A percentile compares a stretch with the other conserved stretches of the same genome.
Evolutionary conservation across 1,140 invertebrate genomes (phyloP).

Genomic region (Papilio machaon): DNA sequence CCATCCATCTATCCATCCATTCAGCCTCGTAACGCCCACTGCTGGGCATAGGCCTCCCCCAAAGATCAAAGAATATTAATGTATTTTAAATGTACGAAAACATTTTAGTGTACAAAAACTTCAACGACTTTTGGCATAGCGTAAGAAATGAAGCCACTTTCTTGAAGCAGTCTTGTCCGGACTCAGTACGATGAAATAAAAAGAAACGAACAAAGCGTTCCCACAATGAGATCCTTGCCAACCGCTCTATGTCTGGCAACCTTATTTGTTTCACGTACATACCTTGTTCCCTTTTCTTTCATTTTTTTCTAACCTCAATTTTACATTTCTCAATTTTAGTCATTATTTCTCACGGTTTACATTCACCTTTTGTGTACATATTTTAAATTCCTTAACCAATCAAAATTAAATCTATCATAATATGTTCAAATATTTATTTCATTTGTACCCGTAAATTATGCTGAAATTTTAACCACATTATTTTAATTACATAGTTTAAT

Average conservation of each 20-base stretch:
- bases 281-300: slow-evolving; percentile 44
- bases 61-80: neutral
- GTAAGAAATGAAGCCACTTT: slow-evolving; percentile 52
- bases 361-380: neutral
- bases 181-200: slow-evolving; percentile 60
- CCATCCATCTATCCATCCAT: too few relatives aligned
- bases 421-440: neutral
- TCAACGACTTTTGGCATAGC: neutral
- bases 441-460: neutral
- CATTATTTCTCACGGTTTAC: neutral
- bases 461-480: neutral
- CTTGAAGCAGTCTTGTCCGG: slow-evolving; percentile 56
- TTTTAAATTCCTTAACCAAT: neutral
- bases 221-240: slow-evolving; percentile 54
- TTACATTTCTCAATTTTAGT: slow-evolving; percentile 55
- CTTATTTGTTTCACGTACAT: slow-evolving; percentile 66
- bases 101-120: neutral
- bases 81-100: neutral
- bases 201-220: slow-evolving; percentile 63
- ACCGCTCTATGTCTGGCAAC: slow-evolving; percentile 58
- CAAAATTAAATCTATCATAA: neutral
- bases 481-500: neutral
- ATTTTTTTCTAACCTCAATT: slow-evolving; percentile 62
- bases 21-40: too few relatives aligned
- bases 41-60: too few relatives aligned